Evolutionary conservation across 2,888 invertebrate genomes (phyloP).

Genomic region (Nomada hirtipes): DNA sequence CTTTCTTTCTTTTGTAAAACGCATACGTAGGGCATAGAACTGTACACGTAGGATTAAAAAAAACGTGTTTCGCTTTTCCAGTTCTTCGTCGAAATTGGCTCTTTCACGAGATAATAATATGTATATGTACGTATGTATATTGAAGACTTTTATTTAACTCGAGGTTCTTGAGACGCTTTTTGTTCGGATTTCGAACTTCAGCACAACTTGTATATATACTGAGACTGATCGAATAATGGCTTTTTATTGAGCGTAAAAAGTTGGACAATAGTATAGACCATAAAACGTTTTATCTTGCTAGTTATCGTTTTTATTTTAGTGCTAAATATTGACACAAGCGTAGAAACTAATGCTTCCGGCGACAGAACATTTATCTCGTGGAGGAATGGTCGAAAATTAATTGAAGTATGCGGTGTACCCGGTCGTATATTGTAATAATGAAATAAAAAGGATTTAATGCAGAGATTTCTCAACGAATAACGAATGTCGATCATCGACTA

Average conservation of each 20-base stretch:
- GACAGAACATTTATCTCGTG: constrained; percentile 32
- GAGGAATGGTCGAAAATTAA: constrained; percentile 17
- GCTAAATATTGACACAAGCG: background rate
- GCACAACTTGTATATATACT: constrained; percentile 52
- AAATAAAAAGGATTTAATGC: constrained; percentile 1
- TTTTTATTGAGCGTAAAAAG: constrained; percentile 38
- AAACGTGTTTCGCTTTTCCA: constrained; percentile 57
- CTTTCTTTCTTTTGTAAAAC: background rate
- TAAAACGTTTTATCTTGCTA: constrained; percentile 2
- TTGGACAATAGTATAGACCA: constrained; percentile 27
- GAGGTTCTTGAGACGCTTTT: constrained; percentile 29
- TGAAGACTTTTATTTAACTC: background rate
- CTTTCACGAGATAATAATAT: constrained; percentile 35
- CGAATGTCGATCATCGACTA: constrained; percentile 42
- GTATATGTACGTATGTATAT: background rate
- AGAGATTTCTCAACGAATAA: constrained; percentile 36
- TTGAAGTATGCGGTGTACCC: constrained; percentile 1
- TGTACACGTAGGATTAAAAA: constrained; percentile 35
- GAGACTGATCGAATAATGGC: constrained; percentile 61
- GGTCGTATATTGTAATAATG: background rate
- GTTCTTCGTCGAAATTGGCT: constrained; percentile 44
- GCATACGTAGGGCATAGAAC: constrained; percentile 28
- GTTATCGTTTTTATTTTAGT: constrained; percentile 20
- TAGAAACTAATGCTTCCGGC: constrained; percentile 23
- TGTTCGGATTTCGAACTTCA: constrained; percentile 52